A percentile compares a stretch with the other conserved stretches of the same genome.
Evolutionary conservation across 2,797 vertebrate species (phyloP).

Genomic region (Enteromius unitaeniatus): DNA sequence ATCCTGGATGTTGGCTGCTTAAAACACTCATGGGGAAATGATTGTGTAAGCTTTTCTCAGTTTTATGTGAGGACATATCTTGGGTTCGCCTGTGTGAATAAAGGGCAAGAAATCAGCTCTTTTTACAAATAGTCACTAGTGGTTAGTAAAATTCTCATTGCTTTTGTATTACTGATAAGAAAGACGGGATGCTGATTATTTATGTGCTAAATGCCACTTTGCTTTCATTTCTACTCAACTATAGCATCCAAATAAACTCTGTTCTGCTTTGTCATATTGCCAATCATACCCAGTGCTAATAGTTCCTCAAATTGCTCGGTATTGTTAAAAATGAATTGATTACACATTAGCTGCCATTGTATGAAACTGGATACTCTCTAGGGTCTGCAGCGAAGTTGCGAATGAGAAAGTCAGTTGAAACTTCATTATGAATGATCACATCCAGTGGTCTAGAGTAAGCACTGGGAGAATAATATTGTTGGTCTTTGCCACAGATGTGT

Average conservation of each 20-base stretch:
- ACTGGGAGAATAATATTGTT: slow-evolving; percentile 25
- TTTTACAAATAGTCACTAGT: neutral
- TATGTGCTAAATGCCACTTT: neutral
- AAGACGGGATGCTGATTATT: neutral
- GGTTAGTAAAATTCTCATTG: neutral
- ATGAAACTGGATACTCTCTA: neutral
- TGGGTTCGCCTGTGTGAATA: neutral
- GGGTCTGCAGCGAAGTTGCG: neutral
- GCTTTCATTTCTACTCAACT: neutral
- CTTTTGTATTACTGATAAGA: neutral
- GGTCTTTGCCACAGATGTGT: slow-evolving; percentile 39
- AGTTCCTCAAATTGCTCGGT: neutral
- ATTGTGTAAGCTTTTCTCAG: slow-evolving; percentile 24
- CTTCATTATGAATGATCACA: neutral
- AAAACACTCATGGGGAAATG: slow-evolving; percentile 5
- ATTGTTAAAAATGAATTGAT: neutral
- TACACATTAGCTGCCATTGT: neutral
- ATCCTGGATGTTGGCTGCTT: slow-evolving; percentile 2
- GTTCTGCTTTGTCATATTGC: neutral
- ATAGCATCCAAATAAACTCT: neutral
- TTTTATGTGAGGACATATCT: neutral
- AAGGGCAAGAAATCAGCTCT: slow-evolving; percentile 3
- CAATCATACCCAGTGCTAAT: neutral
- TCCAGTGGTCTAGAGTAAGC: slow-evolving; percentile 14
- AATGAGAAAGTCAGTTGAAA: neutral